Evolutionary conservation across 2,113 vertebrate species (phyloP).

Genomic region (Noctilio leporinus): DNA sequence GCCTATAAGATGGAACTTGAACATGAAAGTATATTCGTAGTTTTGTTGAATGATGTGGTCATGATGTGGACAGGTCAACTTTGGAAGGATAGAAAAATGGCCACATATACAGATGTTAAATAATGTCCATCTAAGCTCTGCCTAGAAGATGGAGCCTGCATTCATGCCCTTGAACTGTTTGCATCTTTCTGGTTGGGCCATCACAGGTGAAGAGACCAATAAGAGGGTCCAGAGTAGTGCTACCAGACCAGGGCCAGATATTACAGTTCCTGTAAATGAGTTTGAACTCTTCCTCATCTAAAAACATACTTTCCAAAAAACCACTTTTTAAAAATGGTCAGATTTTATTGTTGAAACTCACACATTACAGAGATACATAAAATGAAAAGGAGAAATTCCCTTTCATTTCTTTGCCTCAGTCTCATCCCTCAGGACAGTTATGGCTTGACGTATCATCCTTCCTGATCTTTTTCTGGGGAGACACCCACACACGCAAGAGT

Average conservation of each 20-base stretch:
- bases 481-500: background rate
- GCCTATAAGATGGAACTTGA: background rate
- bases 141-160: background rate
- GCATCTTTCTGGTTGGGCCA: background rate
- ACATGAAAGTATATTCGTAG: background rate
- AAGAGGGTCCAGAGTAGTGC: fast-evolving
- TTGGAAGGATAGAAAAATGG: background rate
- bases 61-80: background rate
- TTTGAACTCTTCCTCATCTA: background rate
- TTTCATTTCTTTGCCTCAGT: background rate
- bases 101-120: background rate
- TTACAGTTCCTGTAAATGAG: background rate
- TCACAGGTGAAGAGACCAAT: background rate
- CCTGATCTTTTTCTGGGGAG: background rate
- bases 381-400: background rate
- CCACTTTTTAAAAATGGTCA: background rate
- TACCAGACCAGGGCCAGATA: background rate
- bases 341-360: background rate
- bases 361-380: background rate
- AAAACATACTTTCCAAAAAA: background rate
- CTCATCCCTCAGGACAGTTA: background rate
- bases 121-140: background rate
- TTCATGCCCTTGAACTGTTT: background rate
- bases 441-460: background rate
- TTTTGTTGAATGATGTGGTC: background rate